These are phyloP conservation scores for Rhinophrynus dorsalis DNA, from an alignment of 2,797 vertebrate genomes.

Conservation along the genomic window DNA sequence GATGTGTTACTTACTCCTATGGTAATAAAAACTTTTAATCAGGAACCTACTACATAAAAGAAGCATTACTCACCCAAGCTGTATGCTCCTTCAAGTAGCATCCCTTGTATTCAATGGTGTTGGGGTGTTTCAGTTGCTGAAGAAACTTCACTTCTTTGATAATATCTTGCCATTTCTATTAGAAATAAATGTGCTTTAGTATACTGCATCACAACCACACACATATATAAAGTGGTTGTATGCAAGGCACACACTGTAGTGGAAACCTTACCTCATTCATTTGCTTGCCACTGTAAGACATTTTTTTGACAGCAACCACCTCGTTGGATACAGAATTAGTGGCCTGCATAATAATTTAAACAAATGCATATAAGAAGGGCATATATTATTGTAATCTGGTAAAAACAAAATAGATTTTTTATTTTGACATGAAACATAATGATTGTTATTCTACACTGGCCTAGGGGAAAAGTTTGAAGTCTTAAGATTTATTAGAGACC, in stretches of 20 bases:
- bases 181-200: background rate
- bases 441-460: no score
- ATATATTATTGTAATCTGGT: no score
- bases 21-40: no score
- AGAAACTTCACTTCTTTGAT: conserved; percentile 98
- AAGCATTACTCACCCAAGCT: conserved; percentile 91
- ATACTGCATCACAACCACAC: background rate
- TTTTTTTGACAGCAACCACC: conserved; percentile 98
- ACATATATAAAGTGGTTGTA: background rate
- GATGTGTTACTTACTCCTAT: no score
- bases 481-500: no score
- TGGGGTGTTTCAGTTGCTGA: conserved; percentile 91
- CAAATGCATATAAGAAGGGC: background rate
- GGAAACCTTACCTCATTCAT: conserved; percentile 83
- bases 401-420: no score
- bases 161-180: conserved; percentile 98
- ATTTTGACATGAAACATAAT: no score
- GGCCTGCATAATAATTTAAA: conserved; percentile 70
- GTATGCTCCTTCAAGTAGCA: conserved; percentile 98
- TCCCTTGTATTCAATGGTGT: conserved; percentile 98
- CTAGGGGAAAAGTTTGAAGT: no score
- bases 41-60: no score
- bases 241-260: background rate
- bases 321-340: conserved; percentile 93
- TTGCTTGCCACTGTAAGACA: conserved; percentile 98